Percentiles rank a stretch among this genome's conserved stretches.
Evolutionary conservation across 1,140 invertebrate genomes (phyloP).

Genomic region (Drosophila santomea): DNA sequence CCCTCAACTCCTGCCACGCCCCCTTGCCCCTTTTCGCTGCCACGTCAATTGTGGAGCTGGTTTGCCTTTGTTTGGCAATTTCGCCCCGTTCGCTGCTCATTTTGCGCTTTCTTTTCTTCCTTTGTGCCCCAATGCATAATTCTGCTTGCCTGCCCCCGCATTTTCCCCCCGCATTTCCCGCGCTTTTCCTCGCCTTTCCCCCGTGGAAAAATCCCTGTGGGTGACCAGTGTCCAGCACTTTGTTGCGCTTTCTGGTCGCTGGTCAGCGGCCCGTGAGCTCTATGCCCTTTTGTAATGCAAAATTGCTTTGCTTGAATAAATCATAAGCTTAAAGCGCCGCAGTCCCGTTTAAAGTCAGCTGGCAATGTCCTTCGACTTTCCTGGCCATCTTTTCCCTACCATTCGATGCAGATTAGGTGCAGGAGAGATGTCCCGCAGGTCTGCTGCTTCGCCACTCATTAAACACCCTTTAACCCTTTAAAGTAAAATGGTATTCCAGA

Average conservation of each 20-base stretch:
- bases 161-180: neutral
- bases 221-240: slow-evolving; percentile 37
- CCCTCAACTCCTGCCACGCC: neutral
- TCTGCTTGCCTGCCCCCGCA: slow-evolving; percentile 12
- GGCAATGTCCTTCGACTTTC: slow-evolving; percentile 4
- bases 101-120: slow-evolving; percentile 51
- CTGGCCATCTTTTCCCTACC: neutral
- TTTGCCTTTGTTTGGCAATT: slow-evolving; percentile 69
- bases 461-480: neutral
- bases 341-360: slow-evolving; percentile 44
- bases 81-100: slow-evolving; percentile 64
- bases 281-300: slow-evolving; percentile 71
- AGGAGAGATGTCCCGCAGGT: neutral
- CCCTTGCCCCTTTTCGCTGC: slow-evolving; percentile 17
- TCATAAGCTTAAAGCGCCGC: slow-evolving; percentile 59
- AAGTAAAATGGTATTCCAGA: too few species aligned
- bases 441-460: neutral
- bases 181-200: neutral
- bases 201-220: neutral
- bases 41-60: slow-evolving; percentile 29
- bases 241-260: slow-evolving; percentile 65
- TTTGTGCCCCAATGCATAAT: slow-evolving; percentile 58
- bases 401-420: slow-evolving; percentile 13
- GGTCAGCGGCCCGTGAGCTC: slow-evolving; percentile 63
- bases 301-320: slow-evolving; percentile 79